Evolutionary conservation across 2,797 vertebrate genomes (phyloP).

Genomic region (Rousettus madagascariensis): DNA sequence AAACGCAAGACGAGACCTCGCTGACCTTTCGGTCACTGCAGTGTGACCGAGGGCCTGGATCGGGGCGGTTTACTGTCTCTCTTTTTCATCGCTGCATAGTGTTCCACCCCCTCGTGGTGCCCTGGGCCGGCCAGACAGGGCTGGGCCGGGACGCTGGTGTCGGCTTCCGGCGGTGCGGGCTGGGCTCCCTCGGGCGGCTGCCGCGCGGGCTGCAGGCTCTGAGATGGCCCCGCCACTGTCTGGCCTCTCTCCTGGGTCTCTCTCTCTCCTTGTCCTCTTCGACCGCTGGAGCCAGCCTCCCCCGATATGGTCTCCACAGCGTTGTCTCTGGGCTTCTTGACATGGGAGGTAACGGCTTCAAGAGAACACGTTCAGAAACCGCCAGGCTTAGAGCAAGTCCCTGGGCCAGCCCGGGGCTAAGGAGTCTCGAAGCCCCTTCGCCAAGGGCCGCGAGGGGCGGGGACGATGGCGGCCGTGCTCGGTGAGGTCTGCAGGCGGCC

Average conservation of each 20-base stretch:
- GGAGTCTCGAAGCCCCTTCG: neutral
- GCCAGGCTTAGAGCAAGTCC: neutral
- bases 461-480: neutral
- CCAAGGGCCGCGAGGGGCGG: neutral
- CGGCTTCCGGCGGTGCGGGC: accelerated
- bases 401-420: neutral
- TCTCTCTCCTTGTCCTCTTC: too few relatives aligned
- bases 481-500: accelerated
- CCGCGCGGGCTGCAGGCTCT: too few relatives aligned
- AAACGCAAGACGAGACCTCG: neutral
- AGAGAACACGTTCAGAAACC: neutral
- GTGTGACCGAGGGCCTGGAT: accelerated
- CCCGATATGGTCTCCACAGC: neutral
- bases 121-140: neutral
- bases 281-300: accelerated
- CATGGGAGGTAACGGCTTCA: accelerated
- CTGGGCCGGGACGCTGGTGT: accelerated
- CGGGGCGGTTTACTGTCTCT: neutral
- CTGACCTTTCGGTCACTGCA: accelerated
- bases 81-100: accelerated
- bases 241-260: too few relatives aligned
- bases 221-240: accelerated
- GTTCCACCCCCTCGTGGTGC: accelerated
- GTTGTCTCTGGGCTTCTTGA: neutral
- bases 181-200: neutral